Evolutionary conservation across 2,797 vertebrate species (phyloP), one percentile per base, ranked within the genome.

Genomic region (Sebastiscus albofasciatus): DNA sequence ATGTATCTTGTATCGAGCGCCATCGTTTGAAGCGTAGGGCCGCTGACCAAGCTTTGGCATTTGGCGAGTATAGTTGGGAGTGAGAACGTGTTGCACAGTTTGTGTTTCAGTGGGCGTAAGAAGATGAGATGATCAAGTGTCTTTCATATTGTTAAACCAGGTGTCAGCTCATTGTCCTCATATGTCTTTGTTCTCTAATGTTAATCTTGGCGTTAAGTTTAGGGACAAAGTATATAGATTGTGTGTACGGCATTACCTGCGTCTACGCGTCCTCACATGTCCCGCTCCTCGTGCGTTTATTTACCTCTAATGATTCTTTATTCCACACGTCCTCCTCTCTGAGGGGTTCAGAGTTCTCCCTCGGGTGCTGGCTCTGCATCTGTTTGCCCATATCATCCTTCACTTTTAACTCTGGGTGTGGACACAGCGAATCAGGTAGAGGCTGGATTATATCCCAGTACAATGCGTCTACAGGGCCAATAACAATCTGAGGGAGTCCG

Each of bases 351-450:
- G 36, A 39, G 69, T 27, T 39, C 65, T 9, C 70, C 85, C 60
- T 16, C 8, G 6, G 83, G 83, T 16, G 16, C 59, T 13, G 78
- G 79, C 67, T 84, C 55, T 56, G 67, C 66, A 8, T 74, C 55
- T 68, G 73, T 90, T 88, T 80, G 70, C 64, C 20, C 42, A 9
- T 24, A 42, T 83, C 67, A 75, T 79, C 71, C 71, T 46, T 80
- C 62, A 36, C 60, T 80, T 78, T 87, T 61, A 79, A 72, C 54
- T 70, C 67, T 56, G 87, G 88, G 87, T 72, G 90, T 87, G 86
- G 89, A 81, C 77, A 7, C 4, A 83, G 64, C 27, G 22, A 71
- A 46, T 84, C 80, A 77, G 82, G 79, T 87, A 7, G 36, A 78
- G 42, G 59, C 56, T 16, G 73, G 83, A 86, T 90, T 75, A 76